Conservation (phyloP, 1,140 invertebrate species). For the Halyomorpha halys region DNA sequence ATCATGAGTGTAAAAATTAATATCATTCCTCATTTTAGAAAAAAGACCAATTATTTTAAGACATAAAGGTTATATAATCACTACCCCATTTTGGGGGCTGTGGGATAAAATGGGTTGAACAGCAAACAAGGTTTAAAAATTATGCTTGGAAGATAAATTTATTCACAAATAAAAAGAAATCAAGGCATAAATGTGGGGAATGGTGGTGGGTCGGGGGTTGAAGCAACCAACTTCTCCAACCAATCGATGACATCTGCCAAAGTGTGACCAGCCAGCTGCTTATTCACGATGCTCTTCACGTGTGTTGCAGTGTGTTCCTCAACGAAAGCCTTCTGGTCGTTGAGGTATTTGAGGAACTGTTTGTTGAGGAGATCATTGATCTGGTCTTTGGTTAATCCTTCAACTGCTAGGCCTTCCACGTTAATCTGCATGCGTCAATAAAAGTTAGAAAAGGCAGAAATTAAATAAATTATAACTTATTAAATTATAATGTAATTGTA, state of each 20-base stretch:
- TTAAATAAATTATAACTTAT: not conserved
- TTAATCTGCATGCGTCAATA: not conserved
- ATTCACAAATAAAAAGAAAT: too few relatives aligned
- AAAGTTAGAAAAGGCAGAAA: too few relatives aligned
- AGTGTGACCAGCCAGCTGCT: constrained; percentile 17
- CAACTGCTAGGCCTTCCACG: not conserved
- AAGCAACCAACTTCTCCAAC: constrained; percentile 11
- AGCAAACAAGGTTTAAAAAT: too few relatives aligned
- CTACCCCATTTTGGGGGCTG: too few relatives aligned
- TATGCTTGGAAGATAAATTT: too few relatives aligned
- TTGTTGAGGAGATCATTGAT: constrained; percentile 14
- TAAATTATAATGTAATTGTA: not conserved
- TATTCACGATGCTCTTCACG: constrained; percentile 14
- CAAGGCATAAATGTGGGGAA: not conserved
- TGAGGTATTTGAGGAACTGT: constrained; percentile 1
- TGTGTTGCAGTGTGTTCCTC: not conserved
- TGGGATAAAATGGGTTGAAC: too few relatives aligned
- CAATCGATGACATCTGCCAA: constrained; percentile 15
- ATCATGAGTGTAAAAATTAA: too few relatives aligned
- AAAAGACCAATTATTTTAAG: too few relatives aligned
- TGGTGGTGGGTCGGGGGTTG: constrained; percentile 10
- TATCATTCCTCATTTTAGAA: too few relatives aligned
- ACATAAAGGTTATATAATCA: too few relatives aligned
- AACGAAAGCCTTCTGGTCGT: constrained; percentile 11
- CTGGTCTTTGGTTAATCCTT: constrained; percentile 18